Evolutionary conservation across 2,797 vertebrate species (phyloP), one percentile per base, ranked within the genome.

Genomic region (Ciconia nigra): DNA sequence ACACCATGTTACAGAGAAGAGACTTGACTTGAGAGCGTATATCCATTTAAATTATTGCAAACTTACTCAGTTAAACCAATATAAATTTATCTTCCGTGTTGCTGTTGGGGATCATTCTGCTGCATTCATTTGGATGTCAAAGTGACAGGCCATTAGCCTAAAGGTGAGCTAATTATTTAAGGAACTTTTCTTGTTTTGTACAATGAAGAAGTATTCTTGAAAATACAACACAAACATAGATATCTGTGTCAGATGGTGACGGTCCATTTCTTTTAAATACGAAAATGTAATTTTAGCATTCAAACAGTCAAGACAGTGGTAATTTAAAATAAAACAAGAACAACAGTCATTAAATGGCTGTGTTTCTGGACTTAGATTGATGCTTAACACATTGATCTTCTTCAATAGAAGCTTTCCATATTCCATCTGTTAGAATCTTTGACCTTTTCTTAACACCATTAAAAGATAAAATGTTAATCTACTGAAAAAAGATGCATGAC

Each of bases 381-480:
- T 96, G 92, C 76, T 97, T 97, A 94, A 95, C 90, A 96, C 95
- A 97, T 98, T 98, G 97, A 97, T 98, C 97, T 98, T 96, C 91
- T 92, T 98, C 98, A 96, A 96, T 51, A 93, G 95, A 97, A 92
- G 90, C 98, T 97, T 98, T 98, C 97, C 96, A 98, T 98, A 98
- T 98, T 98, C 97, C 97, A 95, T 98, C 96, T 96, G 97, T 97
- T 98, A 98, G 97, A 97, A 97, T 98, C 97, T 98, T 97, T 98
- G 98, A 98, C 98, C 98, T 98, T 99, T 98, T 98, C 97, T 95
- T 96, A 98, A 98, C 98, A 98, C 98, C 96, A 98, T 98, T 98
- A 98, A 98, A 98, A 98, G 98, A 98, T 98, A 98, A 99, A 98
- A 98, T 98, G 96, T 98, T 97, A 98, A 98, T 98, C 98, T 98